Evolutionary conservation across 2,113 vertebrate species (phyloP), one percentile per base, ranked within the genome.

Genomic region (Silurus meridionalis): DNA sequence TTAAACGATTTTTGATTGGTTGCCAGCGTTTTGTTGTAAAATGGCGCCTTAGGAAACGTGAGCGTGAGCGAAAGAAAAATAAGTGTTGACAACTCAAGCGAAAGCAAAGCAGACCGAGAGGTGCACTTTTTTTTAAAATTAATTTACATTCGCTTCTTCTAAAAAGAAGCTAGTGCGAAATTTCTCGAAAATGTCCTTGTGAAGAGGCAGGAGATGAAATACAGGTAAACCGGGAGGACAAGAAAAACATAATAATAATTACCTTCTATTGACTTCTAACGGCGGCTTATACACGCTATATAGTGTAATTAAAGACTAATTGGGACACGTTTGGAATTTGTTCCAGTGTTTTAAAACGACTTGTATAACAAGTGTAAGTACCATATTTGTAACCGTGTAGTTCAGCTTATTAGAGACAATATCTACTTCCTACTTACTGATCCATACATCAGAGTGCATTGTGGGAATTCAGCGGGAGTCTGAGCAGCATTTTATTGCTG

Each of bases 1-100:
- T 58, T 28, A 28, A 57, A 8, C 14, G 71, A 9, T 6, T 64
- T 78, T 50, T 85, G 74, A 85, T 85, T 85, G 83, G 83, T 79
- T 28, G 74, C 6, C 61, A n/a, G 50, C 15, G 37, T 67, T 64
- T 77, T 37, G 83, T 85, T 85, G 60, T 67, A 67, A 85, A 61
- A 85, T 79, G 83, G 74, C 83, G 60, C 61, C 74, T 46, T 50
- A 55, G 5, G 23, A 66, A n/a, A 25, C 19, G 60, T 28, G 25
- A 78, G n/a, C 0, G 0, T 23, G 48, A 46, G 37, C 46, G 10
- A 77, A 77, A n/a, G 25, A 6, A 67, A 55, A 55, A 50, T 61
- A 21, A 61, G 50, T 83, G 69, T 52, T 84, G 37, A 37, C 55
- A 48, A 0, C 5, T 4, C 8, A 50, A 23, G 67, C 9, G 17